Percentiles rank a stretch among this genome's conserved stretches.
Conservation (phyloP, 2,797 vertebrate species). For the Hydrocynus forskahlii region DNA sequence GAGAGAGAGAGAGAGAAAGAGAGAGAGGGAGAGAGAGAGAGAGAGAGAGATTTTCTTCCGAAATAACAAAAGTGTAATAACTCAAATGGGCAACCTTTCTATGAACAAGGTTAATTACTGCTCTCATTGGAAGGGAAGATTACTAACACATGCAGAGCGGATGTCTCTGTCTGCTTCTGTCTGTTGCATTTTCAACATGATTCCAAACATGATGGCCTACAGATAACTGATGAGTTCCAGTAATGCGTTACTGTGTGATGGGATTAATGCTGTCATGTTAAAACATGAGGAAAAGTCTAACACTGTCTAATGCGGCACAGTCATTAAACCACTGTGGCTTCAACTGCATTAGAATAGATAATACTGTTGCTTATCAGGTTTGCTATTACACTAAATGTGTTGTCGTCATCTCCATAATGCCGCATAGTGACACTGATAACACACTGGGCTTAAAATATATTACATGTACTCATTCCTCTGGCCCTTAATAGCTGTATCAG, state of each 20-base stretch:
- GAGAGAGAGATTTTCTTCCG: conserved; percentile 84
- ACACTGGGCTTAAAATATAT: neutral
- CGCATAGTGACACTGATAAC: neutral
- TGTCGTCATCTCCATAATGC: neutral
- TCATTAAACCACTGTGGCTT: neutral
- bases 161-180: conserved; percentile 21
- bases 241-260: neutral
- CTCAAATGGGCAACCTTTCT: conserved; percentile 72
- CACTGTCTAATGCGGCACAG: neutral
- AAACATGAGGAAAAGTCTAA: neutral
- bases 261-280: neutral
- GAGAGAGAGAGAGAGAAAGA: neutral
- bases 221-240: conserved; percentile 29
- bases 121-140: conserved; percentile 33
- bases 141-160: conserved; percentile 34
- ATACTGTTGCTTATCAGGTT: neutral
- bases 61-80: conserved; percentile 81
- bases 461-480: neutral
- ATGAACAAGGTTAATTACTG: conserved; percentile 75
- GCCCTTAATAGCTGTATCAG: neutral
- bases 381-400: neutral
- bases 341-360: neutral
- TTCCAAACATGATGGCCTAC: conserved; percentile 10
- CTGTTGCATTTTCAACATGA: conserved; percentile 13
- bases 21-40: conserved; percentile 72